Conservation (phyloP, 2,113 vertebrate species). For the Riparia riparia region DNA sequence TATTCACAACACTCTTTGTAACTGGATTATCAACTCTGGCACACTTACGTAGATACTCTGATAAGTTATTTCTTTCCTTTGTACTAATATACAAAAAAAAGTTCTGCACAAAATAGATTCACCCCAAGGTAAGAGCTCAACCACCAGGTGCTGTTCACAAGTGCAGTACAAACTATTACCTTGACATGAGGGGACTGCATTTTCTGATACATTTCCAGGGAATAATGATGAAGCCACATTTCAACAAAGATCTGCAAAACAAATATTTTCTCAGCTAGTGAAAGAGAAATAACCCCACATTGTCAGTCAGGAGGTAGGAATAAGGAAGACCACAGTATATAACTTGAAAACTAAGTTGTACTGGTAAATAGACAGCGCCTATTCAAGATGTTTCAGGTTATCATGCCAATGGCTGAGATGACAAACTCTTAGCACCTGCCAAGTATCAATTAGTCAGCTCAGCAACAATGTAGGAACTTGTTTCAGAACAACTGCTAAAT, state of each 20-base stretch:
- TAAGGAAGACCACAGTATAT: background rate
- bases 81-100: background rate
- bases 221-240: slow-evolving; percentile 98
- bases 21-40: background rate
- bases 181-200: slow-evolving; percentile 97
- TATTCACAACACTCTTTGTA: background rate
- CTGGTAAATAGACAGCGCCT: background rate
- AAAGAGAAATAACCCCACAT: background rate
- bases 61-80: background rate
- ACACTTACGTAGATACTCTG: background rate
- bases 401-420: background rate
- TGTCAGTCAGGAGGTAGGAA: background rate
- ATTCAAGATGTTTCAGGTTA: background rate
- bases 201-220: slow-evolving; percentile 96
- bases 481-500: background rate
- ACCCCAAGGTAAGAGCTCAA: background rate
- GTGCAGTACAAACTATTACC: slow-evolving; percentile 78
- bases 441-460: background rate
- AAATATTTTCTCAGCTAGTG: background rate
- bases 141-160: background rate
- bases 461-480: background rate
- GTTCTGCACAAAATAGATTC: background rate
- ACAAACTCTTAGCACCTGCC: background rate
- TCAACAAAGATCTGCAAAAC: slow-evolving; percentile 93
- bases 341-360: background rate